phyloP scores from a whole-genome alignment of 2,888 invertebrate species.

The Rugalucina vietnamica region DNA sequence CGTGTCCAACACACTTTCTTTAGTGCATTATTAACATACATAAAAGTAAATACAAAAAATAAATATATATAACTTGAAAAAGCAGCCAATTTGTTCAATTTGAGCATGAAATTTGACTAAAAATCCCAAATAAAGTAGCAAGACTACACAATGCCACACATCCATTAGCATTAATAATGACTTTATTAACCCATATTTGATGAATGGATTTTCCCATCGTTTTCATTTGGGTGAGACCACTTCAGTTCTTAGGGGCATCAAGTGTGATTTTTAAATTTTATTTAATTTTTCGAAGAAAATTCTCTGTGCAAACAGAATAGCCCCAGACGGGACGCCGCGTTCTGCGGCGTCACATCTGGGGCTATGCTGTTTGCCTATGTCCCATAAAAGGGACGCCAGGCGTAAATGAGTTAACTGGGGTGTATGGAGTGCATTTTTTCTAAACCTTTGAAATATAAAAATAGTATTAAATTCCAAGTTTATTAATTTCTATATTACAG shows the following conservation, averaged over 20 bases:
- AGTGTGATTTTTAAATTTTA: no score
- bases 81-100: not conserved
- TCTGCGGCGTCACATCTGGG: no score
- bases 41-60: no score
- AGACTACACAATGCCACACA: not conserved
- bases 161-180: not conserved
- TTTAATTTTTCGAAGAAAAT: no score
- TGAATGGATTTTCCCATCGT: no score
- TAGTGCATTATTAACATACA: not conserved
- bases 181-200: constrained; percentile 4
- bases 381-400: no score
- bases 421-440: not conserved
- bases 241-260: no score
- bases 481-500: not conserved
- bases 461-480: not conserved
- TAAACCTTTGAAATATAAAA: not conserved
- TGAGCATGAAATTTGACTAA: not conserved
- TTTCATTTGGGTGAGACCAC: no score
- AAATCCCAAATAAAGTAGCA: not conserved
- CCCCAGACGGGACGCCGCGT: no score
- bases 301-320: no score
- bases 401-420: no score
- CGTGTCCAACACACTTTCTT: not conserved
- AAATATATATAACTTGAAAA: not conserved
- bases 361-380: no score